Conservation (phyloP, 1,140 invertebrate species). For the Hirudo medicinalis region DNA sequence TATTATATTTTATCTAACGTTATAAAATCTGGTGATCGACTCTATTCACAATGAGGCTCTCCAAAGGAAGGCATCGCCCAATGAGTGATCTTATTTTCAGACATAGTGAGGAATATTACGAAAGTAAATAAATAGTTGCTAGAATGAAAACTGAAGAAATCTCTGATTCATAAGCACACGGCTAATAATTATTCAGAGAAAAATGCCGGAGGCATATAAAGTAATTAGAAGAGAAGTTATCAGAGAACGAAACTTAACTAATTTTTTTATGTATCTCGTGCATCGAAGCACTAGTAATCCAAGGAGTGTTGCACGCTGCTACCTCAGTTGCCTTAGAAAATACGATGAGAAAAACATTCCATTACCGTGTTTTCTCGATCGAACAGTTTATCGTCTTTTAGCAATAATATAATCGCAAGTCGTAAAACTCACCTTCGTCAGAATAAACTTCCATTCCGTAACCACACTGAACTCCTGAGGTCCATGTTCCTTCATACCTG, state of each 20-base stretch:
- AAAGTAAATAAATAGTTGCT: too few species aligned
- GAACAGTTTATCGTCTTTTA: background rate
- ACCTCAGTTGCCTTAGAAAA: background rate
- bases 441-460: conserved; percentile 95
- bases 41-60: too few species aligned
- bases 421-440: conserved; percentile 62
- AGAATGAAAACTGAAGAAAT: too few species aligned
- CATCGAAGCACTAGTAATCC: background rate
- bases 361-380: background rate
- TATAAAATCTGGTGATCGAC: too few species aligned
- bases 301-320: background rate
- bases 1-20: too few species aligned
- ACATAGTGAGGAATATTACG: too few species aligned
- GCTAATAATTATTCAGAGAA: too few species aligned
- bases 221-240: background rate
- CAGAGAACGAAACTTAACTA: background rate
- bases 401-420: background rate
- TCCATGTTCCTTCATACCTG: conserved; percentile 95
- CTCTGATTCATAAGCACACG: too few species aligned
- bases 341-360: background rate
- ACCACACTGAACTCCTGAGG: conserved; percentile 86
- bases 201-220: too few species aligned
- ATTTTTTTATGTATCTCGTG: background rate
- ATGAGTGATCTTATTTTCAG: too few species aligned
- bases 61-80: too few species aligned